Evolutionary conservation across 1,140 invertebrate genomes (phyloP).

Genomic region (Samia ricini): DNA sequence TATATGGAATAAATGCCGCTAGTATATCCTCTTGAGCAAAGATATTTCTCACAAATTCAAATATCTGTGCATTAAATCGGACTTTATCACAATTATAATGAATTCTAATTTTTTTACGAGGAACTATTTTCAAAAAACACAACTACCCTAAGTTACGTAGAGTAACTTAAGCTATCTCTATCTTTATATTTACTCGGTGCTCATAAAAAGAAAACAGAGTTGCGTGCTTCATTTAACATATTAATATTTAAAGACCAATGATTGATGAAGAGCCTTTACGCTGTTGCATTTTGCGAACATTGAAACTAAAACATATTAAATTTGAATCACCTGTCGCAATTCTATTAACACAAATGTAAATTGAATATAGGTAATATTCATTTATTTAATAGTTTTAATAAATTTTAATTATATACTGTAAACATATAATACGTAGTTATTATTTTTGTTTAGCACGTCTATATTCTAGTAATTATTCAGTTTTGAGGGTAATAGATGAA

Average conservation of each 20-base stretch:
- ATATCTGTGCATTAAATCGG: too few relatives aligned
- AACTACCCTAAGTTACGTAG: too few relatives aligned
- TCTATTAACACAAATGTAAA: neutral
- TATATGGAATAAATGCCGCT: too few relatives aligned
- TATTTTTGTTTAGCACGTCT: neutral
- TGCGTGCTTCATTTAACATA: neutral
- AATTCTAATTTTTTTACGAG: too few relatives aligned
- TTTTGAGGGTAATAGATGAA: neutral
- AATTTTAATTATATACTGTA: neutral
- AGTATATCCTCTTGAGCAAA: too few relatives aligned
- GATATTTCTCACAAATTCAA: too few relatives aligned
- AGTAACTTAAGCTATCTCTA: too few relatives aligned
- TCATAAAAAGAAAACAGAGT: neutral
- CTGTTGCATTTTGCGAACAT: slow-evolving; percentile 1
- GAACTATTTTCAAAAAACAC: too few relatives aligned
- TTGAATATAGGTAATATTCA: neutral
- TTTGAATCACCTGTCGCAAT: neutral
- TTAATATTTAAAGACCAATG: neutral
- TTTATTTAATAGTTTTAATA: neutral
- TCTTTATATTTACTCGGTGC: too few relatives aligned
- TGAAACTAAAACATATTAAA: neutral
- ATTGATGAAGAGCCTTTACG: slow-evolving; percentile 7
- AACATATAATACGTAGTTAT: neutral
- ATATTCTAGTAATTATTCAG: neutral
- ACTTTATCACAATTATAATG: too few relatives aligned